Percentiles rank a stretch among this genome's conserved stretches.
Conservation (phyloP, 2,113 vertebrate species). For the Benitochromis conjunctus region DNA sequence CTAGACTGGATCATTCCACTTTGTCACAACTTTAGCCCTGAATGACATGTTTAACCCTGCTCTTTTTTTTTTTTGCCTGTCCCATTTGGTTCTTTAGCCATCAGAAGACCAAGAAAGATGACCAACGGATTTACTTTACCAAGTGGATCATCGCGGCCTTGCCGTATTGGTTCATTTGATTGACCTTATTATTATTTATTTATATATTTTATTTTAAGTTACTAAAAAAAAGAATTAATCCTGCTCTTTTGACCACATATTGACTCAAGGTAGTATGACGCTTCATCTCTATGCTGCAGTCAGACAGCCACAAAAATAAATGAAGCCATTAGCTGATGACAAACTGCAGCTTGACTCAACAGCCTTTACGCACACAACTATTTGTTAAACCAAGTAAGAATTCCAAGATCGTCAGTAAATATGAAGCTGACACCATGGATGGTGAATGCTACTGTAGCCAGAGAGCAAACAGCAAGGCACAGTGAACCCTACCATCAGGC, state of each 20-base stretch:
- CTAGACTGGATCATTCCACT: not conserved
- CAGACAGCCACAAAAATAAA: not conserved
- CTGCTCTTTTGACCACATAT: not conserved
- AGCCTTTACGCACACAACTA: not conserved
- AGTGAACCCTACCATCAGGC: not conserved
- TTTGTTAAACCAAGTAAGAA: not conserved
- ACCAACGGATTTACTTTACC: no score
- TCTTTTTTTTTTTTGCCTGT: not conserved
- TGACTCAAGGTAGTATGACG: not conserved
- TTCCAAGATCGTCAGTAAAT: constrained; percentile 7
- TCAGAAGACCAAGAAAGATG: no score
- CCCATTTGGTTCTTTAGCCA: no score
- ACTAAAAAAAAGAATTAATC: not conserved
- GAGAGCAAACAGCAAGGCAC: not conserved
- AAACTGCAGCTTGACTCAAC: not conserved
- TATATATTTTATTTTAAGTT: no score
- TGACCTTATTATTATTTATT: no score
- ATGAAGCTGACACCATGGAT: not conserved
- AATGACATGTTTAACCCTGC: not conserved
- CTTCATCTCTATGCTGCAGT: not conserved
- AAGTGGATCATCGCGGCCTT: no score
- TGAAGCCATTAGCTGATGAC: not conserved
- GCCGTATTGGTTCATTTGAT: no score
- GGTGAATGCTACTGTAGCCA: not conserved
- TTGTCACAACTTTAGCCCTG: not conserved